phyloP scores from a whole-genome alignment of 2,797 vertebrate genomes.

The Acomys russatus region DNA sequence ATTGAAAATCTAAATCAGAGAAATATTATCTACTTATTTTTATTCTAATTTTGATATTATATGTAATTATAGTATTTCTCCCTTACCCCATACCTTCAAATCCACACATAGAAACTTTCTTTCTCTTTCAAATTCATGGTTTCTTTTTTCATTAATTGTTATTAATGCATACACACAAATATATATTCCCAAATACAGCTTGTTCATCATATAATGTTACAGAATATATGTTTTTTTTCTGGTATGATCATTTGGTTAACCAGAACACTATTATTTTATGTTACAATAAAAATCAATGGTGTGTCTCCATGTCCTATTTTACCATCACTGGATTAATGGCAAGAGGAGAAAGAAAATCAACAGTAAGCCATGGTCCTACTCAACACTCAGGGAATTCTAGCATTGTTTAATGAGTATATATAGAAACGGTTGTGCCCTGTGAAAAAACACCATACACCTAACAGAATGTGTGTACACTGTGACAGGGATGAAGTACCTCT shows the following conservation, averaged over 20 bases:
- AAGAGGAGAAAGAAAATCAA: not conserved
- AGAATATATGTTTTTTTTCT: not conserved
- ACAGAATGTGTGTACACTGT: not conserved
- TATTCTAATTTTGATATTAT: not conserved
- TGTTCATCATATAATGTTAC: not conserved
- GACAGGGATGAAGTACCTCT: too few relatives aligned
- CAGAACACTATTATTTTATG: conserved; percentile 33
- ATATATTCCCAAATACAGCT: not conserved
- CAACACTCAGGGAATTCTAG: not conserved
- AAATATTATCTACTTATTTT: not conserved
- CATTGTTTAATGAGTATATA: not conserved
- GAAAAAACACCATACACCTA: not conserved
- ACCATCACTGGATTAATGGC: not conserved
- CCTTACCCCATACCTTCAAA: not conserved
- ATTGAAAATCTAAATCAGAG: not conserved
- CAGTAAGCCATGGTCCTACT: not conserved
- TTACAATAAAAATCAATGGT: not conserved
- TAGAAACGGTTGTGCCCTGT: not conserved
- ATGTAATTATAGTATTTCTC: not conserved
- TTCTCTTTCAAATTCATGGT: not conserved
- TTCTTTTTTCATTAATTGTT: not conserved
- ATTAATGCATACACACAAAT: not conserved
- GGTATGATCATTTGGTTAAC: not conserved
- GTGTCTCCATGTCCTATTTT: not conserved
- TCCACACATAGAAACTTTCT: not conserved